phyloP scores from a whole-genome alignment of 2,113 vertebrate genomes.

The Hepsetus odoe region DNA sequence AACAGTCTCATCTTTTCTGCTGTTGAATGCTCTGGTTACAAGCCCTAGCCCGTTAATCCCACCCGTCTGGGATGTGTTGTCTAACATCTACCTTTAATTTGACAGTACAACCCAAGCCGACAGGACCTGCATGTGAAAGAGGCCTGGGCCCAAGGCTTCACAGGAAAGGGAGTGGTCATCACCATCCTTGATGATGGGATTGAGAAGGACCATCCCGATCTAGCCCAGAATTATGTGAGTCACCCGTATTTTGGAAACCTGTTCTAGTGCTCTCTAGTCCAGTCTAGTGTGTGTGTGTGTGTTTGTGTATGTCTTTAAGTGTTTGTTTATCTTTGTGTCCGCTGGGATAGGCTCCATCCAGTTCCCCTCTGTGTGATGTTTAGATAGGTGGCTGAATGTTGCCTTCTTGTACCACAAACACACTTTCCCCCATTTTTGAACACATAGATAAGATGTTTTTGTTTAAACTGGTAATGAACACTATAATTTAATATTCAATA shows the following conservation, averaged over 20 bases:
- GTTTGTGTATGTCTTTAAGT: no score
- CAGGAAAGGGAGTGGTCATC: conserved; percentile 89
- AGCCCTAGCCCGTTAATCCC: background rate
- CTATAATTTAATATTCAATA: no score
- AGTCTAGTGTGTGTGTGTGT: no score
- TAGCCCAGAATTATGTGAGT: conserved; percentile 93
- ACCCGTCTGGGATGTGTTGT: background rate
- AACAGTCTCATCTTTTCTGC: conserved; percentile 3
- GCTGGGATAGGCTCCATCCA: no score
- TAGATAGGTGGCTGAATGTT: no score
- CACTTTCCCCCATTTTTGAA: no score
- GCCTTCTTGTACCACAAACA: no score
- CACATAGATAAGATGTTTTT: no score
- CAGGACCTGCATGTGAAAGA: conserved; percentile 87
- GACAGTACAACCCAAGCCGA: conserved; percentile 70
- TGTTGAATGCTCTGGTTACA: background rate
- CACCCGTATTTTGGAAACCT: background rate
- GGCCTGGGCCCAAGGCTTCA: conserved; percentile 94
- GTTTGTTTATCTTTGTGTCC: no score
- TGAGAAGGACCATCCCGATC: conserved; percentile 96
- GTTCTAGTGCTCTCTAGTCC: background rate
- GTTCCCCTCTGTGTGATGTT: no score
- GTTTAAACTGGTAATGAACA: no score
- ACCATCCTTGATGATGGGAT: conserved; percentile 97
- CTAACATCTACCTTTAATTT: conserved; percentile 34